Percentiles rank a stretch among this genome's conserved stretches.
Evolutionary conservation across 2,113 vertebrate genomes (phyloP).

Genomic region (Ochotona curzoniae): DNA sequence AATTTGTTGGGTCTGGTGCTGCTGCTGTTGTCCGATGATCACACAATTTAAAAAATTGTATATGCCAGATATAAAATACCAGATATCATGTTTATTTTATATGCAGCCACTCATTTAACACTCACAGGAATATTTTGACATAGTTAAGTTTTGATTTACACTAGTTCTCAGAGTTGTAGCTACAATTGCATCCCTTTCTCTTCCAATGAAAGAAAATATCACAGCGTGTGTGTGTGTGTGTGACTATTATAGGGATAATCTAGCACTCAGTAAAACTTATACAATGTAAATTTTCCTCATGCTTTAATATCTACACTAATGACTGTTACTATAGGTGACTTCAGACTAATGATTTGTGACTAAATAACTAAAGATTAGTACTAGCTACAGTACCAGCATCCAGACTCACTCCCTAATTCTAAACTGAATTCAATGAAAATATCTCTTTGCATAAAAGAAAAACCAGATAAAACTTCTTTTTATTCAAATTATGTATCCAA

Average conservation of each 20-base stretch:
- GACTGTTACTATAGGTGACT: background rate
- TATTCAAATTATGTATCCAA: background rate
- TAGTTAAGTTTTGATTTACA: background rate
- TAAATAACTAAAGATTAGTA: background rate
- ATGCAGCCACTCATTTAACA: background rate
- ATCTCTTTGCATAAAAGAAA: background rate
- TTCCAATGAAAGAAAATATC: background rate
- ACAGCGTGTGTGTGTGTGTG: background rate
- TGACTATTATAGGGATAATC: background rate
- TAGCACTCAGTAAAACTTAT: background rate
- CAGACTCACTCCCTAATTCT: background rate
- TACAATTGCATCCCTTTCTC: background rate
- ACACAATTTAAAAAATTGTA: background rate
- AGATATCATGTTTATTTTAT: background rate
- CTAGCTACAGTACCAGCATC: background rate
- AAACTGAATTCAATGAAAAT: background rate
- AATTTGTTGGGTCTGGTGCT: background rate
- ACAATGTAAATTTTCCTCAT: background rate
- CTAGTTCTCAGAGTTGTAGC: background rate
- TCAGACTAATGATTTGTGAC: background rate
- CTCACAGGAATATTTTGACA: background rate
- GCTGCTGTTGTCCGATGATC: background rate
- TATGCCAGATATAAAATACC: too few relatives aligned
- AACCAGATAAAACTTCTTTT: background rate
- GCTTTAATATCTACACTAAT: background rate